Evolutionary conservation across 2,888 invertebrate genomes (phyloP), one percentile per base, ranked within the genome.

Genomic region (Aphodius granarius): DNA sequence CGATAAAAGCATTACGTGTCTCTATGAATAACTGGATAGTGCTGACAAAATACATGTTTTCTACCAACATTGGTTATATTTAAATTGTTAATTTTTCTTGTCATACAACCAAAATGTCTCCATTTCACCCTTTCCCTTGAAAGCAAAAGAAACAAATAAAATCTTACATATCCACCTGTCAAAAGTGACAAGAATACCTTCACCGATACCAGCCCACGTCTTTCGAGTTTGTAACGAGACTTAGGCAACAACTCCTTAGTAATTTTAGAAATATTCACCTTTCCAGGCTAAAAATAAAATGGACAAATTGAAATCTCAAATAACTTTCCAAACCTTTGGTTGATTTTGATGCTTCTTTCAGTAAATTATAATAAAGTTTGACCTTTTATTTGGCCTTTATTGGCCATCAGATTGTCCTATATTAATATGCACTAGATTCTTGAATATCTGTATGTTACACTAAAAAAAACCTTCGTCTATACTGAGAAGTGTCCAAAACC

Each of bases 41-140:
- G n/a, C n/a, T n/a, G n/a, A n/a, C 19, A 13, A 66, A 19, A 66
- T 13, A 66, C 20, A 19, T n/a, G 66, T 19, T n/a, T 66, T n/a
- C 17, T 16, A n/a, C 18, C 18, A 66, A 66, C 1, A 43, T 15
- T 16, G 21, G 3, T 20, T 68, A 21, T 22, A 68, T 19, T 19
- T 16, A 6, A 9, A 9, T 43, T 43, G 9, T 43, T 43, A 9
- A 15, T 72, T 68, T 71, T 65, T 16, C 18, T 17, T 70, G n/a
- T 74, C 18, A 16, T 22, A 65, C 5, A 85, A 78, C 84, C 85
- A 86, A 71, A 81, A 85, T 1, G 84, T 83, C 76, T 84, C 80
- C 65, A 19, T 65, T 65, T 65, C 19, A 9, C 19, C 19, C n/a
- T 65, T 65, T n/a, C 65, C 19, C 19, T 65, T 13, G n/a, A 16